Base-by-base conservation (phyloP, 1,140 invertebrate species). In the Phthorimaea operculella region DNA sequence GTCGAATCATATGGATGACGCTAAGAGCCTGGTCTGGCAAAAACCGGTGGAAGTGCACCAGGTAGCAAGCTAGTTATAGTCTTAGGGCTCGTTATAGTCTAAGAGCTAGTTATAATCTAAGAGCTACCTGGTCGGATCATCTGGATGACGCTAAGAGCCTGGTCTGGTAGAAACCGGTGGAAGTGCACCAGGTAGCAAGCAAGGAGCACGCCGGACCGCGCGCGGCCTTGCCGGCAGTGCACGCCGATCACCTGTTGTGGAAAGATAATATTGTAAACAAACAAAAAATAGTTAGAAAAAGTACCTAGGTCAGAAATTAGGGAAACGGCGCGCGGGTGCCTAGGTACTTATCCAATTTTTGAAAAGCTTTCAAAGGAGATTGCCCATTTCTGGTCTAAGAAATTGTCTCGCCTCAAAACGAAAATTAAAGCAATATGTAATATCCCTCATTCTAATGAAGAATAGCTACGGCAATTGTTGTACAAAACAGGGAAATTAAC, bases 121-220 rank as follows among this genome's bases (percentile, higher is more conserved):
- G n/a, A n/a, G n/a, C n/a, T 51, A 82, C 80, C 77, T 17, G 90
- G 89, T 60, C 91, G 77, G 59, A 87, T 79, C 62, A 89, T 77
- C 59, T 91, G 80, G 10, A 92, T 69, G 44, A 87, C 86, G 36
- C 80, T 87, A 34, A 92, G 87, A 18, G 92, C 91, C 63, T 85
- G 77, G 60, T 89, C 87, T 8, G 90, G 89, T 39, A 85, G 65
- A 72, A 89, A 79, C 45, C 87, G 75, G 60, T 88, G 80, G 65
- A 88, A 89, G 58, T 87, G 86, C 9, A 90, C 85, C 52, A 90
- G 72, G 65, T 90, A 91, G 66, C 89, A 90, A 28, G 90, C 89
- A 51, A 89, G 82, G 85, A 91, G 88, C 34, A 89, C 87, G 33
- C 90, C 90, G 3, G 88, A 90, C 2, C 90, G 64, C 39, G 90